Conservation (phyloP, 2,888 invertebrate species). For the Stramonita haemastoma region DNA sequence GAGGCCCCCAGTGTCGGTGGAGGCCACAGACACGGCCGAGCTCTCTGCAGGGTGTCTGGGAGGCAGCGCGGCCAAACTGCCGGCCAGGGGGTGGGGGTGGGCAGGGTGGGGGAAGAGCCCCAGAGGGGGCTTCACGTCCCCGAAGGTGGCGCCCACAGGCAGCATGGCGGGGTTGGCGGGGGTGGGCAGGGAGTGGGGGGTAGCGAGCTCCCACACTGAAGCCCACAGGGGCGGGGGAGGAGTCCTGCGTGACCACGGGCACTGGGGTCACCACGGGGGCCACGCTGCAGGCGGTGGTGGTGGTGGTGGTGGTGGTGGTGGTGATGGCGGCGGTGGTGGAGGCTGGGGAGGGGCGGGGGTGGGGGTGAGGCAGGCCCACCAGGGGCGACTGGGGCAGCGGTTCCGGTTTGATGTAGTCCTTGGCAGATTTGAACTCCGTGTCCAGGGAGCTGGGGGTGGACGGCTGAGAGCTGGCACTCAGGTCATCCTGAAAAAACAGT, state of each 20-base stretch:
- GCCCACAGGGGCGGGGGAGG: conserved; percentile 3
- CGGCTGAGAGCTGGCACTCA: conserved; percentile 71
- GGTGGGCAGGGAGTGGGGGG: not conserved
- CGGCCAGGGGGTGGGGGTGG: conserved; percentile 6
- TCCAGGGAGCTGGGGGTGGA: conserved; percentile 71
- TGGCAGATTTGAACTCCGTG: conserved; percentile 59
- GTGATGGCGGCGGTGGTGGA: not conserved
- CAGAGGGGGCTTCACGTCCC: conserved; percentile 30
- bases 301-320: conserved; percentile 31
- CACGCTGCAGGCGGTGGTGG: conserved; percentile 33
- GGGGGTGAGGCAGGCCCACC: conserved; percentile 35
- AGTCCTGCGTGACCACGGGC: conserved; percentile 38
- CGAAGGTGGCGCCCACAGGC: conserved; percentile 22
- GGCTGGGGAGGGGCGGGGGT: not conserved
- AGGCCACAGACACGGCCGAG: not conserved
- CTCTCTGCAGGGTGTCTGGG: not conserved
- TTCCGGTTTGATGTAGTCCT: conserved; percentile 51
- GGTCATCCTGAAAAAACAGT: conserved; percentile 60
- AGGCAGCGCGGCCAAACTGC: not conserved
- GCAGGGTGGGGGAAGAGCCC: conserved; percentile 34
- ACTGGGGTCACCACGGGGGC: conserved; percentile 43
- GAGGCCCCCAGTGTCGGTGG: conserved; percentile 11
- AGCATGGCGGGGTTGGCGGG: not conserved
- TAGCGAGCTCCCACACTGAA: not conserved
- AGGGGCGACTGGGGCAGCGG: conserved; percentile 45